Base-by-base conservation (phyloP, 2,888 invertebrate genomes). In the Lepidochitona cinerea region DNA sequence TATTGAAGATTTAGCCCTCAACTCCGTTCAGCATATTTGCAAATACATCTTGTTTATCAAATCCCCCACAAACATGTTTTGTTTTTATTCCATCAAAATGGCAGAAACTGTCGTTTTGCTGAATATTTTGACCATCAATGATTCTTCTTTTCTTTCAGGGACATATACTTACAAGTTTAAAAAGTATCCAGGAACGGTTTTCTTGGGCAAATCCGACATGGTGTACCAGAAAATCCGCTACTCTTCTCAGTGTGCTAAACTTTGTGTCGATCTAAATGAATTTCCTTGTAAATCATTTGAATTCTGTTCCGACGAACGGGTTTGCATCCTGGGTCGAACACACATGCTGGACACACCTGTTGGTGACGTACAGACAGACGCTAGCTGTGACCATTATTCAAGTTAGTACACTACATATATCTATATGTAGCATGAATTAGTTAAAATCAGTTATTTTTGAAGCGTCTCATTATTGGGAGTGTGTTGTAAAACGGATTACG, bases 211-310 rank as follows among this genome's bases (percentile, higher is more conserved):
- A 0, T 81, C 82, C 9, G 82, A 79, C 65, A 70, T 72, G 66
- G 71, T 68, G 4, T 65, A 79, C 32, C 70, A 71, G 5, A 72
- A 76, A 29, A 75, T 80, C 7, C 41, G 23, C 5, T 73, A 74
- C 0, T 77, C 74, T 5, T 77, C 82, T 65, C 71, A 78, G 36
- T 86, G 86, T 66, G 85, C 86, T 12, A 77, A 78, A 36, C 68
- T 67, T 59, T 84, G 84, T 67, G 75, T 76, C 3, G 66, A 68
- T 37, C 71, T 73, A 49, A 68, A 75, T 3, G 73, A 70, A 14
- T 78, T 77, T 26, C 29, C 53, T 2, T 83, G 83, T 69, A 73
- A 78, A 54, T 78, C 81, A 9, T 83, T 83, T 73, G 80, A 83
- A 53, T 81, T 75, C 68, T 83, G 83, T 59, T 14, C 68, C n/a